These are phyloP conservation scores for Cephalotes varians DNA, from an alignment of 2,888 invertebrate genomes.

Conservation along the genomic window DNA sequence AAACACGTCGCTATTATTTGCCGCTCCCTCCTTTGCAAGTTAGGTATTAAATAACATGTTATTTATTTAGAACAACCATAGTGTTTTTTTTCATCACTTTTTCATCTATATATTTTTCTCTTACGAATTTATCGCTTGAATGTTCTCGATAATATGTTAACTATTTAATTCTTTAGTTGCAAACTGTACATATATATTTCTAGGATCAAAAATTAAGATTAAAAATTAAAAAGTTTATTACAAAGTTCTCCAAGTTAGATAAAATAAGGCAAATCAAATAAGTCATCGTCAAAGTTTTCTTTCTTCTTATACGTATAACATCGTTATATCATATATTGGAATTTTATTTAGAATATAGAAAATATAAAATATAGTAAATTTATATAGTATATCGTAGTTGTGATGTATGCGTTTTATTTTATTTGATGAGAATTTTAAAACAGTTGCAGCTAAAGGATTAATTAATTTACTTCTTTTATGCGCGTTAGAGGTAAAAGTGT, in stretches of 20 bases:
- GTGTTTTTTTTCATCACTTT: constrained; percentile 67
- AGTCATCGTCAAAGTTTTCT: neutral
- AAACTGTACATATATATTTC: neutral
- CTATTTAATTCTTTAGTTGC: constrained; percentile 28
- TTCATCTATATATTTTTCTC: constrained; percentile 66
- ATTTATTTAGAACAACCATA: constrained; percentile 69
- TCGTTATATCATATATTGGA: neutral
- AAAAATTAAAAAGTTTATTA: neutral
- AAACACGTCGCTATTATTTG: constrained; percentile 63
- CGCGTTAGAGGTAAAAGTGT: constrained; percentile 58
- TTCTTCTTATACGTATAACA: neutral
- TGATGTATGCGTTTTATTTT: constrained; percentile 1
- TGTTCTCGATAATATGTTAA: constrained; percentile 77
- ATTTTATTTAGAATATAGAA: neutral
- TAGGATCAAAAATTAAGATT: neutral
- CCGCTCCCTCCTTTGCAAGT: constrained; percentile 55
- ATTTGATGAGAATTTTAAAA: constrained; percentile 14
- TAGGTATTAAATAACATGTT: constrained; percentile 72
- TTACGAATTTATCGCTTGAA: constrained; percentile 77
- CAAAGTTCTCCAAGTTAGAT: neutral
- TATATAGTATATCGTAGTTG: neutral
- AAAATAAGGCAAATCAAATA: neutral
- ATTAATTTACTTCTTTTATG: constrained; percentile 58
- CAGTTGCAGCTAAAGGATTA: constrained; percentile 12
- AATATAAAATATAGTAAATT: neutral